A percentile compares a stretch with the other conserved stretches of the same genome.
Evolutionary conservation across 2,888 invertebrate genomes (phyloP).

Genomic region (Zelleria hepariella): DNA sequence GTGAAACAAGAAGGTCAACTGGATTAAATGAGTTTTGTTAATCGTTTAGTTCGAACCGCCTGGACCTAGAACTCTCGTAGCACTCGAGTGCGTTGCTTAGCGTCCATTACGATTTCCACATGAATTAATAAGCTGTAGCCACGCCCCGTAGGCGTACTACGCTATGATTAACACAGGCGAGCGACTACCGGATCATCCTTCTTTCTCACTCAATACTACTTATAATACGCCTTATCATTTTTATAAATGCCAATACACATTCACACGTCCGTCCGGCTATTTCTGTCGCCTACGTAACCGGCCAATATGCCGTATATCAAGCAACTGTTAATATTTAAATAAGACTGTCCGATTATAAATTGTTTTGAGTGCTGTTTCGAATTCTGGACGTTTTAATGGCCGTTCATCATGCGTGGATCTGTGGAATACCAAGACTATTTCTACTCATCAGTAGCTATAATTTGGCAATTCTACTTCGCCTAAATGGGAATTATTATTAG

Average conservation of each 20-base stretch:
- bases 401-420: conserved; percentile 26
- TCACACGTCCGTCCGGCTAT: conserved; percentile 32
- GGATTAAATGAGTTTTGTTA: not conserved
- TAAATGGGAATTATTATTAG: not conserved
- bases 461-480: conserved; percentile 27
- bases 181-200: conserved; percentile 50
- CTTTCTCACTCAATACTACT: conserved; percentile 26
- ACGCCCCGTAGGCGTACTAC: conserved; percentile 67
- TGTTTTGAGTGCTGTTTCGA: conserved; percentile 24
- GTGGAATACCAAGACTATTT: conserved; percentile 22
- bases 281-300: conserved; percentile 39
- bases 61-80: not conserved
- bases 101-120: conserved; percentile 44
- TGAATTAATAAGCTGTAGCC: conserved; percentile 62
- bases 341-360: conserved; percentile 43
- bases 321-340: conserved; percentile 48
- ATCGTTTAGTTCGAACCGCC: not conserved
- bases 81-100: not conserved
- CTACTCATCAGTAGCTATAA: conserved; percentile 16
- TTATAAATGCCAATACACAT: conserved; percentile 19
- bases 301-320: conserved; percentile 34
- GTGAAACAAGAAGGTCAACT: not conserved
- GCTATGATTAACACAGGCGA: conserved; percentile 57
- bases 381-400: conserved; percentile 27
- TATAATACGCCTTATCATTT: conserved; percentile 1